Base-by-base conservation (phyloP, 2,797 vertebrate species). In the Podargus strigoides region DNA sequence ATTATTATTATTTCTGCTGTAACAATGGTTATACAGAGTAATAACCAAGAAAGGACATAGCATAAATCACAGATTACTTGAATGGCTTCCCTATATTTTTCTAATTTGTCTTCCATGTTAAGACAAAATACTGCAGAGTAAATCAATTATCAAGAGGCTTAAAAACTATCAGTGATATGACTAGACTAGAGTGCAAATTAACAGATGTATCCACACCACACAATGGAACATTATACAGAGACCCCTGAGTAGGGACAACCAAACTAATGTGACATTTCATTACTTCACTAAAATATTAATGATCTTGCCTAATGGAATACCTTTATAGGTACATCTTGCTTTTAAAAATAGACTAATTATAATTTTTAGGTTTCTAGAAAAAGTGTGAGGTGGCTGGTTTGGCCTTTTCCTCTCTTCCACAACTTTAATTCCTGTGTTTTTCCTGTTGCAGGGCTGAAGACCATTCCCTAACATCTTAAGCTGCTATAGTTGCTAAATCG, bases 201-300 rank as follows among this genome's bases (percentile, higher is more conserved):
- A 19, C 62, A 26, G 12, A 8, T 44, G 6, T 14, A 53, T 20
- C 13, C 28, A 56, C 6, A 44, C 11, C n/a, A 46, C 42, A 41
- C 0, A 1, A 10, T 3, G 6, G 27, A 60, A 24, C 6, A 12
- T 24, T 9, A 19, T 11, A 16, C 12, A n/a, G 37, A 76, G 21
- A 75, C 6, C 6, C 20, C 21, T 30, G 11, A 56, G 28, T 9
- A 52, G 2, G 3, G 12, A 42, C 17, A 55, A 19, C 2, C 18
- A 63, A 73, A 19, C 3, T 39, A 55, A 79, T 8, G 32, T 18
- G 55, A 21, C 18, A 39, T 76, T 76, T 85, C 3, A 0, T 53
- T 46, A 49, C 30, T 46, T 76, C 42, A 39, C 13, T 66, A 52
- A 73, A 87, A 50, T 53, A 75, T 56, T 47, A 37, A 36, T 20